These are phyloP conservation scores for Drosophila testacea DNA, from an alignment of 2,888 invertebrate species.

Conservation along the genomic window DNA sequence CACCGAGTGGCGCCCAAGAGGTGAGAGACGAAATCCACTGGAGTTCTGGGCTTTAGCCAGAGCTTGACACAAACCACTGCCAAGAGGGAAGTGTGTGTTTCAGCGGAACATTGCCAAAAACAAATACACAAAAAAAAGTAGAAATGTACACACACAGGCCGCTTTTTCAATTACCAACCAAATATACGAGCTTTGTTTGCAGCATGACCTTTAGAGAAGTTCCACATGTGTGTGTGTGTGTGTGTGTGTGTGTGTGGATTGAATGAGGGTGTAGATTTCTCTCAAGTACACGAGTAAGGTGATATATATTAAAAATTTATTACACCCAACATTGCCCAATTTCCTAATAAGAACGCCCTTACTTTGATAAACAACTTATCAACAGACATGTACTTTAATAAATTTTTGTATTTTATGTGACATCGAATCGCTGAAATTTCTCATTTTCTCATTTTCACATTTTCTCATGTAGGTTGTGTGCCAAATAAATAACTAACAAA, in stretches of 20 bases:
- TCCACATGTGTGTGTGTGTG: constrained; percentile 39
- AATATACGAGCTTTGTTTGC: constrained; percentile 72
- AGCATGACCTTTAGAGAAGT: constrained; percentile 72
- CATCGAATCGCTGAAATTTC: constrained; percentile 8
- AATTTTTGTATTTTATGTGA: constrained; percentile 29
- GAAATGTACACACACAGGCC: constrained; percentile 38
- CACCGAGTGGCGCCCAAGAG: constrained; percentile 46
- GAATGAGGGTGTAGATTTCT: constrained; percentile 5
- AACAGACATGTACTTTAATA: constrained; percentile 36
- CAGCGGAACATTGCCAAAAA: constrained; percentile 44
- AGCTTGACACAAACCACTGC: constrained; percentile 69
- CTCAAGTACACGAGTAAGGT: constrained; percentile 52
- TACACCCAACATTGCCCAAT: constrained; percentile 38
- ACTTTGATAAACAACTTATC: constrained; percentile 56
- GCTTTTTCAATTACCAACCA: constrained; percentile 75
- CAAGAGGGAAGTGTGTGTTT: constrained; percentile 41
- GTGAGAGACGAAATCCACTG: constrained; percentile 49
- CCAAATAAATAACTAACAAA: neutral
- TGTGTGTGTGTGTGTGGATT: constrained; percentile 14
- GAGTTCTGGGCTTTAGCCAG: constrained; percentile 56
- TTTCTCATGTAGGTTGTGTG: neutral
- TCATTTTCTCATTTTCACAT: neutral
- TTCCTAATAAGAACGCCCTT: constrained; percentile 47
- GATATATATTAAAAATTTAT: constrained; percentile 74
- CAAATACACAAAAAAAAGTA: constrained; percentile 11